Evolutionary conservation across 2,888 invertebrate species (phyloP), one percentile per base, ranked within the genome.

Genomic region (Hyalella azteca): DNA sequence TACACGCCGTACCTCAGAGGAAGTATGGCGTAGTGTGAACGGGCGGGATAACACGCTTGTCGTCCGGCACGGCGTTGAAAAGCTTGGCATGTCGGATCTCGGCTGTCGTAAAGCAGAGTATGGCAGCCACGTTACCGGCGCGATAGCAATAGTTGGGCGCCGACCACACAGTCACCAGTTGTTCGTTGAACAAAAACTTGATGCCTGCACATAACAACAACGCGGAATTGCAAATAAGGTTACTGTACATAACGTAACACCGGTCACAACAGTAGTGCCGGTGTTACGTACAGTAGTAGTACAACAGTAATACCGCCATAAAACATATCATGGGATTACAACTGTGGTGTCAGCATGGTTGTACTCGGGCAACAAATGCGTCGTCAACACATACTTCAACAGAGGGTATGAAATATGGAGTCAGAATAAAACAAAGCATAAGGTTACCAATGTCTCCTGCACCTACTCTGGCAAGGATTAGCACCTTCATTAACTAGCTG

Each of bases 111-210:
- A 99, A 96, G 88, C 94, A 93, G 87, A 99, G 90, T 86, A 99
- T 98, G 77, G 98, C 96, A 4, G 99, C 99, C 79, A 97, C 93
- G 88, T 99, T 99, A 73, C 98, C 99, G 88, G 99, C 99, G 39
- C 99, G 93, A 88, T 99, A 99, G 89, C 99, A 99, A 89, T 99
- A 99, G 90, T 99, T 99, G 4, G 99, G 99, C 5, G 99, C 99
- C 22, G 98, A 97, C 97, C 99, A 99, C 1, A 99, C 96, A 0
- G 99, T 99, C 48, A 98, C 97, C 86, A 99, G 90, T 88, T 95
- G 94, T 86, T 97, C 94, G 87, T 97, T 94, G 89, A 99, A 99
- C 95, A 98, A 97, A 88, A 97, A 99, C 90, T 97, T 98, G 89
- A 93, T 96, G 84, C 96, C 96, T 95, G 89, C 32, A 73, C 48